Base-by-base conservation (phyloP, 1,140 invertebrate species). In the Matsumurasca onukii region DNA sequence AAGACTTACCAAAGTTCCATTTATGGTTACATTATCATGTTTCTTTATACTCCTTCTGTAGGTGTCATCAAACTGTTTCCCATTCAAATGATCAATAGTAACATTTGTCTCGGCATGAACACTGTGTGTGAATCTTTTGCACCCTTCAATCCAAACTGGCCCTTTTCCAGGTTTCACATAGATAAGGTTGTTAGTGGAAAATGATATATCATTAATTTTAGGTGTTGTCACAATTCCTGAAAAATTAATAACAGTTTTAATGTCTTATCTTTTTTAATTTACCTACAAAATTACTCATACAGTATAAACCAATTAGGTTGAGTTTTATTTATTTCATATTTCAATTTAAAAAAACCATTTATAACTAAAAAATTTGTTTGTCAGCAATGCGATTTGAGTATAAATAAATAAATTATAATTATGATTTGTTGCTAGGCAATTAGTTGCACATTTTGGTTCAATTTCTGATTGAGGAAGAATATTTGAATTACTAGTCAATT, bases 221-320 rank as follows among this genome's bases (percentile, higher is more conserved):
- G 49, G 49, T 20, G 49, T 51, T 9, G 49, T 51, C 3, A 51
- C 49, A 51, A 20, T 51, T 51, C 49, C 49, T 51, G 49, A 51
- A 51, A 51, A 51, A 3, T n/a, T 12, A 12, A 45, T 45, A 45
- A 12, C n/a, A 12, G 9, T 51, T 51, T 51, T 20, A 51, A 12
- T n/a, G 24, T 5, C 24, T 51, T 12, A 20, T 51, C 24, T 3
- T 51, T 20, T 20, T 5, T 51, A 51, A 51, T 51, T n/a, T n/a
- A n/a, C n/a, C n/a, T n/a, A n/a, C n/a, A n/a, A 51, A 20, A n/a
- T 51, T 5, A 51, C 17, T 9, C 17, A 45, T 12, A 45, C 34
- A 12, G 9, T 9, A 45, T 17, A 17, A 9, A 9, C 17, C 34
- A 9, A 45, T 45, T 9, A 51, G 24, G 49, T 51, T 9, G n/a